Evolutionary conservation across 2,797 vertebrate species (phyloP), one percentile per base, ranked within the genome.

Genomic region (Malurus leucopterus): DNA sequence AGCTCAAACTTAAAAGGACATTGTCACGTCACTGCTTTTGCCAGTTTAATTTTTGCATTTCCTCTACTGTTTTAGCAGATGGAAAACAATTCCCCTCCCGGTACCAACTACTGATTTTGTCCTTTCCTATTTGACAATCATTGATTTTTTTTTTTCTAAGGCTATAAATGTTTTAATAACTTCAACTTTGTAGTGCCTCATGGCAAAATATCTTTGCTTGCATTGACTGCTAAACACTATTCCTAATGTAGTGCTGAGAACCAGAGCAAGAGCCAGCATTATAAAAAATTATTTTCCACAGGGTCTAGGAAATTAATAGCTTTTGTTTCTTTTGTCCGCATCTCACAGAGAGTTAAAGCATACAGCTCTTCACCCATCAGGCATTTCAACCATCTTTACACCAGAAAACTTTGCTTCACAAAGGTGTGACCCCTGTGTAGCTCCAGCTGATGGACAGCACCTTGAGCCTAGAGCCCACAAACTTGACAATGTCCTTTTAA

Each of bases 121-220:
- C 91, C 89, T 83, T 90, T 86, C 70, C 69, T 76, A 81, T 90
- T 94, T 95, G 90, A 94, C 64, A 95, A 89, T 91, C 85, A 92
- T 44, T 93, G 84, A 90, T 90, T 92, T 86, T 64, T 63, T 63
- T 54, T 89, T 90, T 90, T 75, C 91, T 77, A 77, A 72, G 80
- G 88, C 86, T 86, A 91, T 93, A 95, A 94, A 95, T 94, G 86
- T 94, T 96, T 95, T 95, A 95, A 94, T 95, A 95, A 93, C 88
- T 93, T 95, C 88, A 92, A 87, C 77, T 93, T 91, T 78, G 84
- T 90, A 94, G 79, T 89, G 92, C 88, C 84, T 93, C 50, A 44
- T 94, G 84, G 94, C 89, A 87, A 96, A 95, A 94, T 92, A 86
- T 83, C 73, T 93, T 93, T 49, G 55, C 89, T 93, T 69, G 71